Evolutionary conservation across 2,888 invertebrate genomes (phyloP).

Genomic region (Cyaniris semiargus): DNA sequence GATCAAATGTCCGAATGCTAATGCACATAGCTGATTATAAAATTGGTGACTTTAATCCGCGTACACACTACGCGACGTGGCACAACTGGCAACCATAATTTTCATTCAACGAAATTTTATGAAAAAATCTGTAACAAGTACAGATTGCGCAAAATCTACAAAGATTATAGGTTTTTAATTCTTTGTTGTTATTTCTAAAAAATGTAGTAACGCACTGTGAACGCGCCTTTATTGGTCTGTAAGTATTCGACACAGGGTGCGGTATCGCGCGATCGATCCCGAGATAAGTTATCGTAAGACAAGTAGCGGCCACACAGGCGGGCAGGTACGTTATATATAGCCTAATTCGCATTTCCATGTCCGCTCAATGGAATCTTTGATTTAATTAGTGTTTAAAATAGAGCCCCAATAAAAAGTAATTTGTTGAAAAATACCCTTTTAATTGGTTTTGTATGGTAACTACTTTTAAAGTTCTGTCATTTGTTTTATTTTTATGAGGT

Average conservation of each 20-base stretch:
- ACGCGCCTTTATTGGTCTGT: slow-evolving; percentile 61
- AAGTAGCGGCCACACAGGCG: slow-evolving; percentile 76
- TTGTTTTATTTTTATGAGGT: slow-evolving; percentile 10
- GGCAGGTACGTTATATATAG: slow-evolving; percentile 66
- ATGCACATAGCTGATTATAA: slow-evolving; percentile 70
- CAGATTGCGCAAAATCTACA: neutral
- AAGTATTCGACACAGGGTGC: slow-evolving; percentile 64
- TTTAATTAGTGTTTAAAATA: slow-evolving; percentile 14
- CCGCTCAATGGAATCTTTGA: slow-evolving; percentile 21
- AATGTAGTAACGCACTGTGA: neutral
- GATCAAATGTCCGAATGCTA: slow-evolving; percentile 60
- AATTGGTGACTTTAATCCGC: slow-evolving; percentile 46
- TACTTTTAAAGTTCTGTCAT: slow-evolving; percentile 29
- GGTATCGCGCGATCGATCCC: slow-evolving; percentile 75
- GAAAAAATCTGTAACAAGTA: neutral
- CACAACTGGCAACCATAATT: neutral
- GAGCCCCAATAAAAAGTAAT: slow-evolving; percentile 18
- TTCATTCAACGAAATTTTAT: no score
- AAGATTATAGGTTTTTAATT: neutral
- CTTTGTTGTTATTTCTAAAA: neutral
- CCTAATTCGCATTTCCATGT: slow-evolving; percentile 60
- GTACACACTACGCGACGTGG: neutral
- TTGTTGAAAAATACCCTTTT: slow-evolving; percentile 5
- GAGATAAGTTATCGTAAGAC: slow-evolving; percentile 80
- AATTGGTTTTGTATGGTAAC: neutral